Percentiles rank a stretch among this genome's conserved stretches.
Evolutionary conservation across 2,113 vertebrate species (phyloP).

Genomic region (Oxyruncus cristatus): DNA sequence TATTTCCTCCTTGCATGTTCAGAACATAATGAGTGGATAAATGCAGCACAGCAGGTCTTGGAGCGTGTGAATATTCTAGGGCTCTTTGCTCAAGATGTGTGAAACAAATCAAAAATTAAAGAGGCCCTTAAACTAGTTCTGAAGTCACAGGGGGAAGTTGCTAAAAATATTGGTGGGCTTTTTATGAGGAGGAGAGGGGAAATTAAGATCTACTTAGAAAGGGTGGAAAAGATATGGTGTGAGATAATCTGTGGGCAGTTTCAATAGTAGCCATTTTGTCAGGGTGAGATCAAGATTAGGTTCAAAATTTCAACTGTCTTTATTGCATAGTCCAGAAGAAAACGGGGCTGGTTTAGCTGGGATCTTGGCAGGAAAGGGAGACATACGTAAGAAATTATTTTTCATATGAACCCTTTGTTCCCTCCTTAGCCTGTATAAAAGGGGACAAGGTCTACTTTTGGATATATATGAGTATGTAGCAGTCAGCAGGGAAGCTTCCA

Average conservation of each 20-base stretch:
- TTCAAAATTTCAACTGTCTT: background rate
- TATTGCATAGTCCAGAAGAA: background rate
- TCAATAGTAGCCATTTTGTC: background rate
- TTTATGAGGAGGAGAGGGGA: background rate
- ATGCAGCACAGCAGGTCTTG: background rate
- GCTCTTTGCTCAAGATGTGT: background rate
- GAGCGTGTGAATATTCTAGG: background rate
- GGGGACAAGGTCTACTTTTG: background rate
- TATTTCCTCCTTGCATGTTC: background rate
- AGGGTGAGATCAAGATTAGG: background rate
- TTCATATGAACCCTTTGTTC: background rate
- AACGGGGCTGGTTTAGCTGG: background rate
- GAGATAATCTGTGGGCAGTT: background rate
- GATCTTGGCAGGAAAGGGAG: background rate
- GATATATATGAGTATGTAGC: background rate
- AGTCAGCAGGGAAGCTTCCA: constrained; percentile 8
- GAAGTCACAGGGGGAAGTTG: background rate
- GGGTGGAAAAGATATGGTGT: background rate
- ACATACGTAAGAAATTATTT: background rate
- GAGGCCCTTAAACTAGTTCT: background rate
- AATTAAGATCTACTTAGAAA: background rate
- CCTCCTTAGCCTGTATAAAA: background rate
- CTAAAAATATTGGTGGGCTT: background rate
- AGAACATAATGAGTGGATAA: background rate
- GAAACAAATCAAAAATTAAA: background rate